These are phyloP conservation scores for Agrilus cyanescens DNA, from an alignment of 2,888 invertebrate genomes.

Conservation along the genomic window DNA sequence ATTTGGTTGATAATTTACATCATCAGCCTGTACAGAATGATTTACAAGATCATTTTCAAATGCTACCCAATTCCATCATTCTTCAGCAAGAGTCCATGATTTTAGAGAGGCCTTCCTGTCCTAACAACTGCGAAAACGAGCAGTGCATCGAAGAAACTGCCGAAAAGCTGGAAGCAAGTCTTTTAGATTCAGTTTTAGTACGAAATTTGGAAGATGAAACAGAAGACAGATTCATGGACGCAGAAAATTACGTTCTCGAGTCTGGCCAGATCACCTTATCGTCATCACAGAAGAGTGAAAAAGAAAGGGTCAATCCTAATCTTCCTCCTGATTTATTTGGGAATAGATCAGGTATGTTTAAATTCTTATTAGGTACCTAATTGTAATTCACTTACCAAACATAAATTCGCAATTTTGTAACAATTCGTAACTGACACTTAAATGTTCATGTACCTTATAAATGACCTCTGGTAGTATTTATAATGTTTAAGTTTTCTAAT, in stretches of 20 bases:
- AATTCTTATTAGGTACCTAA: background rate
- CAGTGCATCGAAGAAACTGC: constrained; percentile 25
- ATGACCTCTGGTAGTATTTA: too few species aligned
- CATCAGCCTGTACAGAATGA: too few species aligned
- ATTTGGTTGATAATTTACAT: too few species aligned
- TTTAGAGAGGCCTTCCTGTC: constrained; percentile 33
- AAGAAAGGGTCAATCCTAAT: constrained; percentile 24
- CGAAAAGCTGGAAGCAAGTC: constrained; percentile 33
- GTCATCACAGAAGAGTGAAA: constrained; percentile 15
- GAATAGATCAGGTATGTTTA: constrained; percentile 3
- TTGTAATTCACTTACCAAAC: too few species aligned
- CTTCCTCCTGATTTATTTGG: constrained; percentile 35
- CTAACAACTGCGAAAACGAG: constrained; percentile 29
- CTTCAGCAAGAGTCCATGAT: constrained; percentile 31
- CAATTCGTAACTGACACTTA: too few species aligned
- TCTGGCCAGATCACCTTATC: constrained; percentile 41
- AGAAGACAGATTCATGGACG: constrained; percentile 62
- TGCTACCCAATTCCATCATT: constrained; percentile 32
- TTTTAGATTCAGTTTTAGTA: constrained; percentile 34
- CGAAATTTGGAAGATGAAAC: constrained; percentile 38
- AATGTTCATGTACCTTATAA: too few species aligned
- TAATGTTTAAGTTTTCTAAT: too few species aligned
- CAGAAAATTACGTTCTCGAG: constrained; percentile 66
- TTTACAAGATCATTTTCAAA: constrained; percentile 5
- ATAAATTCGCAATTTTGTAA: too few species aligned